Evolutionary conservation across 1,140 invertebrate genomes (phyloP).

Genomic region (Ruditapes philippinarum): DNA sequence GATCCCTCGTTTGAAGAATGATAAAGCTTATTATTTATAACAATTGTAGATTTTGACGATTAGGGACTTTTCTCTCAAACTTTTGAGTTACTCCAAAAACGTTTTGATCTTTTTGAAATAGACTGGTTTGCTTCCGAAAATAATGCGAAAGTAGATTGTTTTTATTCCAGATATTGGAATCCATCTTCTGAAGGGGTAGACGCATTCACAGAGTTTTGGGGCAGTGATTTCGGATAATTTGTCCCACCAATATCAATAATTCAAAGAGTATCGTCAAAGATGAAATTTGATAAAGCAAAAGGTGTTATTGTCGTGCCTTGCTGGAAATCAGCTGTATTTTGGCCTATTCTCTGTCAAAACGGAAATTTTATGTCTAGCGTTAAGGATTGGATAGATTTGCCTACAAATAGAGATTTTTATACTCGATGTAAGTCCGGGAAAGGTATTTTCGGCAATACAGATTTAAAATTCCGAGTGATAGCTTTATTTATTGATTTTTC

Average conservation of each 20-base stretch:
- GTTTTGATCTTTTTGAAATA: neutral
- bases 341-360: constrained; percentile 32
- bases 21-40: constrained; percentile 53
- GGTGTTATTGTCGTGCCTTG: constrained; percentile 1
- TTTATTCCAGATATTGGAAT: constrained; percentile 46
- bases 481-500: neutral
- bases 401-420: constrained; percentile 1
- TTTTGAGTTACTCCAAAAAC: neutral
- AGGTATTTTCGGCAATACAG: constrained; percentile 21
- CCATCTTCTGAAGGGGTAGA: neutral
- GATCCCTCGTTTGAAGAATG: constrained; percentile 42
- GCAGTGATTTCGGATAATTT: neutral
- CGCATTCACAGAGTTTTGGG: constrained; percentile 37
- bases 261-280: neutral
- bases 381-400: neutral
- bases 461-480: constrained; percentile 11
- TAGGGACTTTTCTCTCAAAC: constrained; percentile 27
- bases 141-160: constrained; percentile 22
- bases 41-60: constrained; percentile 55
- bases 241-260: constrained; percentile 41
- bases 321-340: constrained; percentile 29
- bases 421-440: neutral
- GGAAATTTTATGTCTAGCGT: neutral
- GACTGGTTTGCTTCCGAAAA: constrained; percentile 54
- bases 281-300: neutral